Base-by-base conservation (phyloP, 1,140 invertebrate species). In the Drosophila pruinosa region DNA sequence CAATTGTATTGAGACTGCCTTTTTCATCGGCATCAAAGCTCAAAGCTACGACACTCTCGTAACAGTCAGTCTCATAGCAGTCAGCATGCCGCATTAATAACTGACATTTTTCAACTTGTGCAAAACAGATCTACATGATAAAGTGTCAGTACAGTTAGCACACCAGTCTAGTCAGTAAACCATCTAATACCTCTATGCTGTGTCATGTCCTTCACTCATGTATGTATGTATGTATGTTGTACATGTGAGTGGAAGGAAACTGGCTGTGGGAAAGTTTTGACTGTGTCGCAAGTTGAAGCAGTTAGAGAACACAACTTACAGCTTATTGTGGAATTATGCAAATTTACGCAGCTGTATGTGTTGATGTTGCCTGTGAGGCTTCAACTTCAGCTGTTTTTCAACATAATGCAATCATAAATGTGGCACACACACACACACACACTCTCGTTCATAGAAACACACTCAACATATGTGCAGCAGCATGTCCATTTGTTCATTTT, bases 241-340 rank as follows among this genome's bases (percentile, higher is more conserved):
- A n/a, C n/a, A n/a, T 34, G 15, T 34, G 2, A 2, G n/a, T 2
- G 19, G 3, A 38, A n/a, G 10, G 15, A 6, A 38, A 31, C 26
- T 28, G 31, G n/a, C 5, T 12, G 14, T 12, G 7, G 17, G 10
- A 19, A 65, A 65, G 52, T 65, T 64, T 54, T 26, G 28, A 19
- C 52, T 48, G 14, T 39, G 43, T 39, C 43, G 45, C 63, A 50
- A 39, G 63, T 39, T 56, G 26, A 19, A 54, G 48, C 24, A 52
- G 26, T 53, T 41, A 36, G 14, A 45, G 38, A 17, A 31, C 41
- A 57, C 58, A 61, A 39, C 67, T 57, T 57, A n/a, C 39, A 59
- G 77, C 77, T 73, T 76, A 76, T 80, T 80, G 72, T 43, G 77
- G 73, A 80, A 81, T 80, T 80, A 81, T 81, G 77, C 78, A 81